Evolutionary conservation across 2,888 invertebrate genomes (phyloP).

Genomic region (Hyles lineata): DNA sequence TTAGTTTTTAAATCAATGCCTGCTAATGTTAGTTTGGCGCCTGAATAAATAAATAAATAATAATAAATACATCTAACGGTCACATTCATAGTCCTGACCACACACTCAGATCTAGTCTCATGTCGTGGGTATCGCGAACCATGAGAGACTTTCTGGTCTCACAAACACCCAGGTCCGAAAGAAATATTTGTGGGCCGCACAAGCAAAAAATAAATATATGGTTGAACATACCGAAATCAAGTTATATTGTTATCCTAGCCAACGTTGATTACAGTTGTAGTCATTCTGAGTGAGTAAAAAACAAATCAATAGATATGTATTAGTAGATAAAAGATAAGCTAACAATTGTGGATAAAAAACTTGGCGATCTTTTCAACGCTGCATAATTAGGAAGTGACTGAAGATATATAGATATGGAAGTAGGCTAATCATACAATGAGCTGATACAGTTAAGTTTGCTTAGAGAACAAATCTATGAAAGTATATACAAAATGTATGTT

Average conservation of each 20-base stretch:
- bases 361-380: not conserved
- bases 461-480: not conserved
- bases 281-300: not conserved
- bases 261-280: not conserved
- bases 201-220: too few species aligned
- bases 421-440: not conserved
- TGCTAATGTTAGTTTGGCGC: too few species aligned
- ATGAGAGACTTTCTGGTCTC: too few species aligned
- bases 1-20: too few species aligned
- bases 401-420: not conserved
- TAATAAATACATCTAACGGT: too few species aligned
- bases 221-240: not conserved
- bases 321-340: not conserved
- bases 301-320: not conserved
- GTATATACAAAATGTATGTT: not conserved
- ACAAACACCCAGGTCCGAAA: too few species aligned
- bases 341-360: not conserved
- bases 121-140: too few species aligned
- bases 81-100: too few species aligned
- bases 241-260: not conserved
- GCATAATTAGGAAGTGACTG: not conserved
- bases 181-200: too few species aligned
- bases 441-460: not conserved
- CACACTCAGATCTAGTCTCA: too few species aligned
- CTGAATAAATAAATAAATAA: too few species aligned